These are phyloP conservation scores for Pegea sp. DNA, from an alignment of 23 tunicate species.

Conservation along the genomic window DNA sequence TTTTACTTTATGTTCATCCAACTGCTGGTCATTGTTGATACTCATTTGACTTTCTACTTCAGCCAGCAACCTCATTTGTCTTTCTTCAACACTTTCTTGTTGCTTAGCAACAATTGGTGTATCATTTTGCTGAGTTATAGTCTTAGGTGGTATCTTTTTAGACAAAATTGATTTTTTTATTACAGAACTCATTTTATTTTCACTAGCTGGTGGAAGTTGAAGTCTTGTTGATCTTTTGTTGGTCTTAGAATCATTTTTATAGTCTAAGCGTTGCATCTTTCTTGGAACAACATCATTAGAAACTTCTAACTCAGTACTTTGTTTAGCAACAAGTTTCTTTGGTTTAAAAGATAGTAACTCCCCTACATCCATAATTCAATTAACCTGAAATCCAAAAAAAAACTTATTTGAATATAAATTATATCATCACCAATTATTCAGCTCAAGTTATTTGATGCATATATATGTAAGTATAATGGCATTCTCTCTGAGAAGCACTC, in stretches of 20 bases:
- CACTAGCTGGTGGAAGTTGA: conserved; percentile 16
- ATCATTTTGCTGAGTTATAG: neutral
- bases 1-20: conserved; percentile 73
- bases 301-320: conserved; percentile 5
- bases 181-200: conserved; percentile 15
- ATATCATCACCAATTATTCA: neutral
- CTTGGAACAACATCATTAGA: conserved; percentile 5
- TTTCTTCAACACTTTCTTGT: conserved; percentile 55
- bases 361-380: conserved; percentile 55
- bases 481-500: neutral
- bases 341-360: conserved; percentile 65
- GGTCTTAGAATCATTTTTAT: conserved; percentile 5
- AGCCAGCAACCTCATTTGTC: conserved; percentile 61
- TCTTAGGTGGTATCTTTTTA: neutral
- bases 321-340: conserved; percentile 13
- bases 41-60: conserved; percentile 13
- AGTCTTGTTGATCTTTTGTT: conserved; percentile 56
- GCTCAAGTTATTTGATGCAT: neutral
- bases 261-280: neutral
- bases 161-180: conserved; percentile 5
- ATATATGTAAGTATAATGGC: conserved; percentile 2
- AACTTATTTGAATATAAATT: neutral
- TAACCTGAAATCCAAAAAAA: neutral
- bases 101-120: neutral
- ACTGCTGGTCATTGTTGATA: conserved; percentile 12